Percentiles rank a stretch among this genome's conserved stretches.
Conservation (phyloP, 1,140 invertebrate species). For the Lepidurus apus region DNA sequence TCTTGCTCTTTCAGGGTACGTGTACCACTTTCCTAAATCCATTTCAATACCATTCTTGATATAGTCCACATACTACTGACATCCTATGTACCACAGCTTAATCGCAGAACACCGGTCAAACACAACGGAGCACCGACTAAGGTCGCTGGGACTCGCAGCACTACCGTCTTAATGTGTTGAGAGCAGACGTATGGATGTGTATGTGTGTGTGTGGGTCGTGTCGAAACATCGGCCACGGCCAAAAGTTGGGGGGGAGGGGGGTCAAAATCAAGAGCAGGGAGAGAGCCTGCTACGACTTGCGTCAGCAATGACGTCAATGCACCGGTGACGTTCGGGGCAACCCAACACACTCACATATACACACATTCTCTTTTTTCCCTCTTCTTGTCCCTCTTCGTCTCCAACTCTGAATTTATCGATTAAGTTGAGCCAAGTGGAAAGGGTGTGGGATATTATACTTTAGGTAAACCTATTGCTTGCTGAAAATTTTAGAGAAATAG, state of each 20-base stretch:
- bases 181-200: slow-evolving; percentile 4
- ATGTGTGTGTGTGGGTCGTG: slow-evolving; percentile 17
- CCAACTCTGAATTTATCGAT: slow-evolving; percentile 3
- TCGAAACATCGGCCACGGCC: background rate
- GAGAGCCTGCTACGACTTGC: slow-evolving; percentile 21
- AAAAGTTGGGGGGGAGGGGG: slow-evolving; percentile 23
- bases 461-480: background rate
- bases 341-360: background rate
- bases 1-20: too few species aligned
- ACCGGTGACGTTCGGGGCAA: slow-evolving; percentile 24
- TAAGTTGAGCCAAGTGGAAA: background rate
- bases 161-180: background rate
- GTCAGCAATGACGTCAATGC: slow-evolving; percentile 32
- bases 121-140: too few species aligned
- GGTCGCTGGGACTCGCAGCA: background rate
- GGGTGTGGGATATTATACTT: background rate
- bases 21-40: too few species aligned
- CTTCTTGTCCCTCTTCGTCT: background rate
- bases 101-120: too few species aligned
- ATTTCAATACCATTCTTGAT: too few species aligned
- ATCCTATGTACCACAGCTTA: too few species aligned
- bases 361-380: background rate
- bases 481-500: too few species aligned
- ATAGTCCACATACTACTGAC: too few species aligned
- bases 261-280: background rate